Base-by-base conservation (phyloP, 2,797 vertebrate genomes). In the Ceryle rudis region DNA sequence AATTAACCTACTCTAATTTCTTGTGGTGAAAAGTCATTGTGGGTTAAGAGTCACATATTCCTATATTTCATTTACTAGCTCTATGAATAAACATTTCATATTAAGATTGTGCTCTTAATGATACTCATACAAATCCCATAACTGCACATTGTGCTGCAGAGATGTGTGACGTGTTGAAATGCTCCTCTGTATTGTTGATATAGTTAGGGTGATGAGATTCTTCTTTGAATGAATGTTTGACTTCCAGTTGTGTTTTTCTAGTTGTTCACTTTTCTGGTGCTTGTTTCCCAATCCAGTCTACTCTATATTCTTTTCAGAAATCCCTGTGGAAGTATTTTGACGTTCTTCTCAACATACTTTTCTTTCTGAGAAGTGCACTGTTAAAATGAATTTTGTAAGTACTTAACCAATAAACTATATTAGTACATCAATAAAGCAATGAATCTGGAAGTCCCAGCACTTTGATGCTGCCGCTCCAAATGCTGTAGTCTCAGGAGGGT, bases 371-470 rank as follows among this genome's bases (percentile, higher is more conserved):
- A 89, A 78, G 25, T 5, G 5, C 41, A 33, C 44, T 44, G 61
- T 19, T 61, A 94, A 95, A 82, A 97, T 97, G 97, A 93, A 28
- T 90, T 62, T 35, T 84, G 97, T 97, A 95, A 95, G 97, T 93
- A 89, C 31, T 44, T 51, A 51, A 87, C 13, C 64, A 25, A 51
- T 66, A 55, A 82, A 47, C 14, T 80, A 0, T 44, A 10, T 57
- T 55, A 47, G 5, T 35, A 41, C 29, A 8, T 49, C 28, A 69
- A 23, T 39, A 51, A 86, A 89, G 1, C 5, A 4, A 42, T 37
- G 15, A 78, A 42, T 23, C 13, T 60, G 35, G 14, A 73, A 64
- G 39, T 44, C 9, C 29, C 61, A 65, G 51, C 12, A 86, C 35
- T 70, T 75, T 47, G 42, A 37, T 20, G 14, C 44, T 85, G 28